A percentile compares a stretch with the other conserved stretches of the same genome.
phyloP scores from a whole-genome alignment of 2,797 vertebrate species.

The Fistularia commersonii region DNA sequence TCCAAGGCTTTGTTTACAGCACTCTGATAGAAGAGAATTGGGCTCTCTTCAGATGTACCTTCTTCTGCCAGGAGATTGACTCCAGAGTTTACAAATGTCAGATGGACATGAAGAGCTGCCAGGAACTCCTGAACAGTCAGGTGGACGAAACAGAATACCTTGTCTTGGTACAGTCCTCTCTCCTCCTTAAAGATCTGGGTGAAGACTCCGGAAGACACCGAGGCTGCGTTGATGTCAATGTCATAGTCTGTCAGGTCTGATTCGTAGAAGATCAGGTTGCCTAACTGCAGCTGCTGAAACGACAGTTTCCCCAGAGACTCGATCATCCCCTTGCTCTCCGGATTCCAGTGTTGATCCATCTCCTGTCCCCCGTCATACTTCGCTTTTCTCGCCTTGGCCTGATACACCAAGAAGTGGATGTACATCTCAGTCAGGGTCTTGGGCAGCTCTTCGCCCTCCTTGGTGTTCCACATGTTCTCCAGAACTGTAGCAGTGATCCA shows the following conservation, averaged over 20 bases:
- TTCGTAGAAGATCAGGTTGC: slow-evolving; percentile 19
- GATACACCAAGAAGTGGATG: slow-evolving; percentile 21
- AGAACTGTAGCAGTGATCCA: slow-evolving; percentile 18
- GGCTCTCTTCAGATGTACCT: neutral
- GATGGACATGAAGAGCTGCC: slow-evolving; percentile 22
- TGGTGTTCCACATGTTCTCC: slow-evolving; percentile 1
- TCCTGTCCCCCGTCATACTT: no score
- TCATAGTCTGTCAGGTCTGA: slow-evolving; percentile 11
- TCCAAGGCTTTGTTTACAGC: slow-evolving; percentile 10
- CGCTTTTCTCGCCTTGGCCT: neutral
- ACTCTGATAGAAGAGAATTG: slow-evolving; percentile 1
- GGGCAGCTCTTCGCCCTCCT: slow-evolving; percentile 2
- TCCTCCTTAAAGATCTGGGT: slow-evolving; percentile 19
- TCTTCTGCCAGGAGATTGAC: slow-evolving; percentile 1
- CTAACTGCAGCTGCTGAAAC: slow-evolving; percentile 15
- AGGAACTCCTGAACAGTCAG: slow-evolving; percentile 23
- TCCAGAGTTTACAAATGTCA: slow-evolving; percentile 10
- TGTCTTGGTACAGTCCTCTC: neutral
- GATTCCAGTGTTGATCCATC: neutral
- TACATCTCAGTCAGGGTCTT: slow-evolving; percentile 25
- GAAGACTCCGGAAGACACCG: slow-evolving; percentile 19
- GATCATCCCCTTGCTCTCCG: slow-evolving; percentile 4
- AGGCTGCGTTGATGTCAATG: slow-evolving; percentile 6
- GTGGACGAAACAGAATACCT: slow-evolving; percentile 20
- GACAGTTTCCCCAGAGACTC: slow-evolving; percentile 13